A percentile compares a stretch with the other conserved stretches of the same genome.
Conservation (phyloP, 2,888 invertebrate genomes). For the Coelinius sp. region DNA sequence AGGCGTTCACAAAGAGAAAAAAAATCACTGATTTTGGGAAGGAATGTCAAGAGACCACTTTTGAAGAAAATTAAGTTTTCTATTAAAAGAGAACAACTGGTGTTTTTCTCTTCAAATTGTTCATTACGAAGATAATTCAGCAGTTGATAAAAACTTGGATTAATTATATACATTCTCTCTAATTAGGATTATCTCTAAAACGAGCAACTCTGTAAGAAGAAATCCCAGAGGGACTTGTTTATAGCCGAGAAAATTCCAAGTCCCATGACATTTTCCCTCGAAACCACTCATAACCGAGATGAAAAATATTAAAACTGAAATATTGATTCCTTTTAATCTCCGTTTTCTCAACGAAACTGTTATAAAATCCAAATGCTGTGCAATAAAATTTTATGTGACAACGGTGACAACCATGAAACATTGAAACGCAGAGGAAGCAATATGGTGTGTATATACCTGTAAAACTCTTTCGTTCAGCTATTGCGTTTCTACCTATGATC, state of each 20-base stretch:
- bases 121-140: not conserved
- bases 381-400: not conserved
- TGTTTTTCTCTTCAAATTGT: not conserved
- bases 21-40: not conserved
- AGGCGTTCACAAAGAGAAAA: not conserved
- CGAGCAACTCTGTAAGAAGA: not conserved
- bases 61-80: too few species aligned
- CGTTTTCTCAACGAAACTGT: too few species aligned
- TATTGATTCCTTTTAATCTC: not conserved
- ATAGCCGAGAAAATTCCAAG: not conserved
- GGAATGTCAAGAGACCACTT: too few species aligned
- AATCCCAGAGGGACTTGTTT: not conserved
- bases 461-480: slow-evolving; percentile 3
- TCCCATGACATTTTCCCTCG: not conserved
- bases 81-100: too few species aligned
- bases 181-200: not conserved
- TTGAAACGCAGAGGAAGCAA: not conserved
- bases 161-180: not conserved
- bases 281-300: not conserved
- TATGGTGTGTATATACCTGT: not conserved
- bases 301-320: too few species aligned
- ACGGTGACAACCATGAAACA: not conserved
- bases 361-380: not conserved
- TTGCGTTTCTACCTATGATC: slow-evolving; percentile 51
- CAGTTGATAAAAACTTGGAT: not conserved